Percentiles rank a stretch among this genome's conserved stretches.
Conservation (phyloP, 2,888 invertebrate genomes). For the Troides helena region DNA sequence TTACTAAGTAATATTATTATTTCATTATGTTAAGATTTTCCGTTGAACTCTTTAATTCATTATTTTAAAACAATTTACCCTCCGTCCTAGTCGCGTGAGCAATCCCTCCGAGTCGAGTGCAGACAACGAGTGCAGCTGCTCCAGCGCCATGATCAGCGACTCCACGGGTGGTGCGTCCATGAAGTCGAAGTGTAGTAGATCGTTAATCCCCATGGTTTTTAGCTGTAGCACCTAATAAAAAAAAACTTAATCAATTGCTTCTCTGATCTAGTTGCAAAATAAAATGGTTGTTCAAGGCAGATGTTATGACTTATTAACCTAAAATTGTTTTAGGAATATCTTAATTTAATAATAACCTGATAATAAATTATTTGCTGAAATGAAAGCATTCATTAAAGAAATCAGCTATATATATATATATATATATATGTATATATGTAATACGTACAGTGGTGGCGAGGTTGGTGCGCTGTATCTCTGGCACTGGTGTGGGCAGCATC, state of each 20-base stretch:
- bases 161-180: constrained; percentile 99
- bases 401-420: neutral
- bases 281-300: neutral
- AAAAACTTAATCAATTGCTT: neutral
- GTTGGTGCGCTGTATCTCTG: constrained; percentile 99
- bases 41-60: neutral
- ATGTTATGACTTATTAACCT: neutral
- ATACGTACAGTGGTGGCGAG: constrained; percentile 91
- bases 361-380: too few species aligned
- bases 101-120: constrained; percentile 97
- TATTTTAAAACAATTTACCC: constrained; percentile 63
- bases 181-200: constrained; percentile 98
- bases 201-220: constrained; percentile 99
- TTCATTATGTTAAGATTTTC: neutral
- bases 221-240: constrained; percentile 87
- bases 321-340: neutral
- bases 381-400: neutral
- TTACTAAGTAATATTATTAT: neutral
- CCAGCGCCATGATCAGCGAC: constrained; percentile 97
- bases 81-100: constrained; percentile 88
- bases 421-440: neutral
- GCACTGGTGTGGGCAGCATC: constrained; percentile 98
- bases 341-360: neutral
- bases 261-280: too few species aligned
- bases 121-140: constrained; percentile 97